Conservation (phyloP, 2,888 invertebrate genomes). For the Coelopa pilipes region DNA sequence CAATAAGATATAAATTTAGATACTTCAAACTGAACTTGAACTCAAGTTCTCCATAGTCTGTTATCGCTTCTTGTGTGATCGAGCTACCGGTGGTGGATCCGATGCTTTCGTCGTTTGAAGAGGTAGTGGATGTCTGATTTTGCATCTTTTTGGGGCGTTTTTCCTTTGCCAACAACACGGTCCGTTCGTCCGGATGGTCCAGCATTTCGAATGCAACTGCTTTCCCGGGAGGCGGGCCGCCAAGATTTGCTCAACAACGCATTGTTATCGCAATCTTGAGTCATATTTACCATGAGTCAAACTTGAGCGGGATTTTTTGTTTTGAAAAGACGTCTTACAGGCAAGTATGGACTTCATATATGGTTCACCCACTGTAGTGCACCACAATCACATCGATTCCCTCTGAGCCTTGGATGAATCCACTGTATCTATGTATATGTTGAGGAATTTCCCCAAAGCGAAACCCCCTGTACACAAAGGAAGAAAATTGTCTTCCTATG, state of each 20-base stretch:
- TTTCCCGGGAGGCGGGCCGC: not conserved
- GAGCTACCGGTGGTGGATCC: not conserved
- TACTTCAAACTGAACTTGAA: slow-evolving; percentile 34
- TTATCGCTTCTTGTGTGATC: not conserved
- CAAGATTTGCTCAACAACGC: not conserved
- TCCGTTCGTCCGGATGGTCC: slow-evolving; percentile 41
- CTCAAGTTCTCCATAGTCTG: slow-evolving; percentile 24
- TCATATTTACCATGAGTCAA: slow-evolving; percentile 17
- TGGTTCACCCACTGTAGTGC: too few species aligned
- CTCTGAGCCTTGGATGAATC: too few species aligned
- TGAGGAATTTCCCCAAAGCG: too few species aligned
- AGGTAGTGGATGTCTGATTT: not conserved
- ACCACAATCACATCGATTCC: too few species aligned
- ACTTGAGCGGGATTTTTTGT: slow-evolving; percentile 9
- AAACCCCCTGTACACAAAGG: too few species aligned
- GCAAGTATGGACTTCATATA: too few species aligned
- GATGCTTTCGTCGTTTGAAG: not conserved
- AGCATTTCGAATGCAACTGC: slow-evolving; percentile 29
- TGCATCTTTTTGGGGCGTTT: not conserved
- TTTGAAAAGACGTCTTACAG: not conserved
- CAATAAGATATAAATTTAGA: slow-evolving; percentile 50
- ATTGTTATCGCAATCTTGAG: slow-evolving; percentile 8
- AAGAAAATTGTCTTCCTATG: too few species aligned
- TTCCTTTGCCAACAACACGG: slow-evolving; percentile 40
- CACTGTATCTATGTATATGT: too few species aligned